A percentile compares a stretch with the other conserved stretches of the same genome.
These are phyloP conservation scores for Coenonympha glycerion DNA, from an alignment of 2,888 invertebrate genomes.

Conservation along the genomic window DNA sequence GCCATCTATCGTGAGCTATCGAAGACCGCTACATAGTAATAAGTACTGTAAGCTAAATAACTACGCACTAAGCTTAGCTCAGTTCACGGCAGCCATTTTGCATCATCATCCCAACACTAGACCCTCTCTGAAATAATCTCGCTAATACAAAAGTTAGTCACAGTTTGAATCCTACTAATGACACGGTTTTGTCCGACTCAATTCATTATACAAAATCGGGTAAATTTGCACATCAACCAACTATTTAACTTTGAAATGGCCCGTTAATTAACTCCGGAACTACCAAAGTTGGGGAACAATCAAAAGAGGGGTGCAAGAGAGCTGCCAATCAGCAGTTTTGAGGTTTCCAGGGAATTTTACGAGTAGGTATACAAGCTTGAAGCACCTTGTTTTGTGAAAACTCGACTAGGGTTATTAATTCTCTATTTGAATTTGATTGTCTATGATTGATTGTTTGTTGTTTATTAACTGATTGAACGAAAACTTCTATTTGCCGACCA, in stretches of 20 bases:
- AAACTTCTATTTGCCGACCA: no score
- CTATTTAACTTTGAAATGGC: slow-evolving; percentile 39
- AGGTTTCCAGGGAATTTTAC: neutral
- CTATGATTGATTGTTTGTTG: neutral
- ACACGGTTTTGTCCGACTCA: slow-evolving; percentile 25
- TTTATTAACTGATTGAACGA: no score
- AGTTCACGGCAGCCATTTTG: neutral
- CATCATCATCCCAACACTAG: neutral
- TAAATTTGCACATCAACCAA: slow-evolving; percentile 42
- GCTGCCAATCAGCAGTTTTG: slow-evolving; percentile 22
- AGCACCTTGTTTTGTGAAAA: neutral
- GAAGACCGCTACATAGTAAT: no score
- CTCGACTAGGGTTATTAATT: neutral
- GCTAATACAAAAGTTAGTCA: slow-evolving; percentile 19
- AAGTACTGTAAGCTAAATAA: no score
- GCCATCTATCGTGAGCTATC: no score
- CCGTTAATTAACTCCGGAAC: slow-evolving; percentile 39
- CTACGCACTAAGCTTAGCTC: neutral
- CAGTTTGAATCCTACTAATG: slow-evolving; percentile 19
- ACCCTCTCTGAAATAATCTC: slow-evolving; percentile 6
- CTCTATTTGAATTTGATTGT: neutral
- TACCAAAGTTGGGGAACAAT: slow-evolving; percentile 27
- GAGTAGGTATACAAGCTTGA: neutral
- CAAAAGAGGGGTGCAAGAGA: slow-evolving; percentile 23
- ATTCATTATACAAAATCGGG: slow-evolving; percentile 30